These are phyloP conservation scores for Rhynchophorus ferrugineus DNA, from an alignment of 1,140 invertebrate species.

Conservation along the genomic window DNA sequence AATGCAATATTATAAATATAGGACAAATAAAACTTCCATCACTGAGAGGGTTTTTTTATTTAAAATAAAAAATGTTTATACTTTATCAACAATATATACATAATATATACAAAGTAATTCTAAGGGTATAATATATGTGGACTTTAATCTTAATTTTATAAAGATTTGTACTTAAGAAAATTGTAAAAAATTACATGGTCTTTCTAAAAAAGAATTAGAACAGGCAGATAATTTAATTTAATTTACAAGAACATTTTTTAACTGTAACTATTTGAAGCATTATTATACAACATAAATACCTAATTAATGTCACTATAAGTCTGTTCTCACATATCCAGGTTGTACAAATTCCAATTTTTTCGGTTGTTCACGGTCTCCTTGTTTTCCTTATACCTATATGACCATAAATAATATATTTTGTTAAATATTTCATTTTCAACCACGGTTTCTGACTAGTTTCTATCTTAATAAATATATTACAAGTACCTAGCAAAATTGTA, in stretches of 20 bases:
- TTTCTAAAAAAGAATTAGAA: not conserved
- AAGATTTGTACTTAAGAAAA: not conserved
- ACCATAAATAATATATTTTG: not conserved
- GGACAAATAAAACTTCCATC: not conserved
- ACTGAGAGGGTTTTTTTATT: not conserved
- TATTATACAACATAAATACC: no score
- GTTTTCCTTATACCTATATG: not conserved
- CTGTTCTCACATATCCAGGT: not conserved
- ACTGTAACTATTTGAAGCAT: no score
- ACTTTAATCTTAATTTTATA: not conserved
- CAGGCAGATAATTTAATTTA: not conserved
- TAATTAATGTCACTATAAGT: not conserved
- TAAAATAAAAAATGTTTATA: not conserved
- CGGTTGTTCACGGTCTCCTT: not conserved
- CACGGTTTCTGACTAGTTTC: not conserved
- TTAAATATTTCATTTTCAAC: not conserved
- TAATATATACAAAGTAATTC: not conserved
- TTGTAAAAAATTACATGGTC: not conserved
- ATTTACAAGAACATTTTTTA: no score
- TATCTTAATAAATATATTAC: no score
- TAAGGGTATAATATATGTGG: not conserved
- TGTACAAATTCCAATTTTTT: not conserved
- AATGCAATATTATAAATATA: no score
- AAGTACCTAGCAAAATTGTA: no score
- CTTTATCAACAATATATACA: not conserved